A percentile compares a stretch with the other conserved stretches of the same genome.
Evolutionary conservation across 2,888 invertebrate genomes (phyloP).

Genomic region (Cyclophora albipunctata): DNA sequence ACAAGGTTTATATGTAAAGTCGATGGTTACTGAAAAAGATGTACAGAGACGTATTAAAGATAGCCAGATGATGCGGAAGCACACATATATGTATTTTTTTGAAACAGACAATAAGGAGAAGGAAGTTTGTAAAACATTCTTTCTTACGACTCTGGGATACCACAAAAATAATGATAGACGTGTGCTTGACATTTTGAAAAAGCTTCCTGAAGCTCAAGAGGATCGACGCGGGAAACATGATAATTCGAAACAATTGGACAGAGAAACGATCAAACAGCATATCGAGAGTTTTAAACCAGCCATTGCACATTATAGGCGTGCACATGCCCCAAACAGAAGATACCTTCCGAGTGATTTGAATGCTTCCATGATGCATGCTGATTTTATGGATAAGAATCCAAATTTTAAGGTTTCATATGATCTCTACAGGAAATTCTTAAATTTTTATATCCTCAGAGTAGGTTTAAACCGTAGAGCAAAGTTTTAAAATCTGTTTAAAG

Average conservation of each 20-base stretch:
- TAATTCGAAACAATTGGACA: neutral
- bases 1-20: conserved; percentile 5
- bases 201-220: conserved; percentile 1
- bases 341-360: conserved; percentile 1
- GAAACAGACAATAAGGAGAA: conserved; percentile 1
- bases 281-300: conserved; percentile 1
- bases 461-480: too few relatives aligned
- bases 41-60: conserved; percentile 3
- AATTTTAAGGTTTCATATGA: conserved; percentile 2
- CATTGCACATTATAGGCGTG: neutral
- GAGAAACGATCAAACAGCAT: neutral
- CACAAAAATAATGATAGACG: conserved; percentile 4
- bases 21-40: conserved; percentile 2
- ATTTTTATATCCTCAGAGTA: too few relatives aligned
- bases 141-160: conserved; percentile 10
- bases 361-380: conserved; percentile 3
- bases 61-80: conserved; percentile 2
- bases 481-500: too few relatives aligned
- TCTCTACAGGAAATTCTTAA: conserved; percentile 3
- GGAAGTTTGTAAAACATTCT: conserved; percentile 11
- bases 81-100: conserved; percentile 6
- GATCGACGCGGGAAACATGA: neutral
- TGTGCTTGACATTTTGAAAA: conserved; percentile 6
- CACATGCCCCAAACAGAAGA: conserved; percentile 4
- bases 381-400: conserved; percentile 7